Base-by-base conservation (phyloP, 2,113 vertebrate species). In the Probosciger aterrimus region DNA sequence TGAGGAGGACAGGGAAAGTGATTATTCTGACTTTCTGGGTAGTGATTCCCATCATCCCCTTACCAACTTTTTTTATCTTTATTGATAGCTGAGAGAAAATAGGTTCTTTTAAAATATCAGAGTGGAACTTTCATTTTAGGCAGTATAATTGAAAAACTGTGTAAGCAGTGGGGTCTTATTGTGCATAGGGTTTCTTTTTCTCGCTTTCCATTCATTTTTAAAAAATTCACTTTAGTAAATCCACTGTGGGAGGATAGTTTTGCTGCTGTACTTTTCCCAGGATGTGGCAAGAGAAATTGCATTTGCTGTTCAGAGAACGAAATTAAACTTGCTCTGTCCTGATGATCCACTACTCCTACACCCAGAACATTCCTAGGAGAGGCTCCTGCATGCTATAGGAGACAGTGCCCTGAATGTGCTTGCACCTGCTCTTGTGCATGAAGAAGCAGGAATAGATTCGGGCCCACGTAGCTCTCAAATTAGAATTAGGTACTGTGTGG, bases 231-330 rank as follows among this genome's bases (percentile, higher is more conserved):
- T 93, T 95, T 43, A 64, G 65, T 95, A 95, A 95, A 91, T 91
- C 81, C 59, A 82, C 81, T 0, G 46, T 96, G 88, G 95, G 95
- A 95, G 80, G 93, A 96, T 93, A 89, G 88, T 87, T 93, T 94
- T 96, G 74, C 93, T 76, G 77, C 81, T 93, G 83, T 92, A 69
- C 69, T 93, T 96, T 94, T 92, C 70, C 77, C 67, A 84, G 92
- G 91, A 79, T 96, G 83, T 86, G 76, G 77, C 62, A 82, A 92
- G 70, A 91, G 77, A 80, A 93, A 97, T 92, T 94, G 81, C 83
- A 93, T 94, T 96, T 94, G 86, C 81, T 84, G 90, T 91, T 94
- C 88, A 79, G 91, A 89, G 88, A 93, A 95, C 67, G 81, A 96
- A 96, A 95, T 94, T 93, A 92, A 91, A 77, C 88, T 94, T 93